phyloP scores from a whole-genome alignment of 2,113 vertebrate species.

The Eurypyga helias region DNA sequence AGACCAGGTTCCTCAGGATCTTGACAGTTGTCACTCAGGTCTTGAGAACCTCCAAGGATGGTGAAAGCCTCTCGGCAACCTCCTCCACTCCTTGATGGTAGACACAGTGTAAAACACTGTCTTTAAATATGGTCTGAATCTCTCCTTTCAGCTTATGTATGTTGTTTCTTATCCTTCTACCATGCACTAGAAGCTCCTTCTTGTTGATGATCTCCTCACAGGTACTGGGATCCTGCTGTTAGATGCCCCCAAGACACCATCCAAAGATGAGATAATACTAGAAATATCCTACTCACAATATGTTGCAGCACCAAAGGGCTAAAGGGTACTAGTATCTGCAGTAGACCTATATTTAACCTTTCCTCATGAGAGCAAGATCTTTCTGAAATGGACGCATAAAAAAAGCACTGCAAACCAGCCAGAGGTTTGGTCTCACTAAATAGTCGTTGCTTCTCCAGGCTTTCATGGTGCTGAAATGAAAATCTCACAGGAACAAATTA shows the following conservation, averaged over 20 bases:
- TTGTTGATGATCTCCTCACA: neutral
- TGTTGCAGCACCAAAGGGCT: neutral
- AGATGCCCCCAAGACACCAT: neutral
- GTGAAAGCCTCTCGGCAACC: neutral
- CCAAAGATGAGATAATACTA: neutral
- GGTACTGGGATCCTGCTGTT: neutral
- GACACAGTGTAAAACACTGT: neutral
- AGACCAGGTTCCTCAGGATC: neutral
- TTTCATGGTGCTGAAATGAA: neutral
- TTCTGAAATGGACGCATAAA: neutral
- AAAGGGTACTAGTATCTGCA: neutral
- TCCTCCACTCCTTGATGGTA: neutral
- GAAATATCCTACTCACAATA: neutral
- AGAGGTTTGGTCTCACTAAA: neutral
- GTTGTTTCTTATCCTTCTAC: neutral
- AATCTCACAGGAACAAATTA: neutral
- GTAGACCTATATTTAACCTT: neutral
- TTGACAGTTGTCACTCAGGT: neutral
- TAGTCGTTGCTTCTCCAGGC: fast-evolving
- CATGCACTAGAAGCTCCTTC: fast-evolving
- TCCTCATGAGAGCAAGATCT: neutral
- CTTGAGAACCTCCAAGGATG: neutral
- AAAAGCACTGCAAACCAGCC: neutral
- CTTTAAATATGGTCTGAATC: neutral
- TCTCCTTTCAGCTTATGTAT: neutral